Percentiles rank a stretch among this genome's conserved stretches.
Evolutionary conservation across 2,113 vertebrate species (phyloP).

Genomic region (Rhombomys opimus): DNA sequence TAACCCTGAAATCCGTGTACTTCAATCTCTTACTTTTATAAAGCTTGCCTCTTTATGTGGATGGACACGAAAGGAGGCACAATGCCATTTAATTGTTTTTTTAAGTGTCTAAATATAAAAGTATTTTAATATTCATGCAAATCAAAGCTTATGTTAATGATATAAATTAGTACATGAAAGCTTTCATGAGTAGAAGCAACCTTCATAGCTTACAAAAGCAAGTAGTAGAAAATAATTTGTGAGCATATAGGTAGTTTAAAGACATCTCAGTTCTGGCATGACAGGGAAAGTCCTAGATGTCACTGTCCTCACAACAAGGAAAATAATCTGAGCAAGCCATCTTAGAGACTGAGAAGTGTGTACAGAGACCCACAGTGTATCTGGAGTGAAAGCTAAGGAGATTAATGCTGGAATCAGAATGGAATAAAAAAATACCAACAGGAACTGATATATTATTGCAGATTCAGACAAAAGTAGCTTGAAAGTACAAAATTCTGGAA

Average conservation of each 20-base stretch:
- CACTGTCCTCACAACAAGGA: not conserved
- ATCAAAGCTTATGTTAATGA: not conserved
- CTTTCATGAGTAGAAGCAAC: not conserved
- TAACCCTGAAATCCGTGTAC: not conserved
- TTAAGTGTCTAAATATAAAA: not conserved
- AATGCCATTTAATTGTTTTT: not conserved
- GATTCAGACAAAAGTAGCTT: not conserved
- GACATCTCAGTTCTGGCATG: not conserved
- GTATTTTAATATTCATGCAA: not conserved
- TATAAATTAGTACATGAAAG: not conserved
- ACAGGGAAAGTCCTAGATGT: not conserved
- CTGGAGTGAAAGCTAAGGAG: not conserved
- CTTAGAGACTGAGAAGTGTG: not conserved
- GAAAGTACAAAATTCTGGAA: not conserved
- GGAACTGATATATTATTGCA: not conserved
- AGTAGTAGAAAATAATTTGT: not conserved
- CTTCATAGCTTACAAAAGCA: constrained; percentile 19
- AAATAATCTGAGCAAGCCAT: not conserved
- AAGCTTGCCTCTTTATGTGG: not conserved
- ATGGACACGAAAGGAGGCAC: not conserved
- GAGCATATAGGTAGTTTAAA: not conserved
- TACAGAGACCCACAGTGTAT: not conserved
- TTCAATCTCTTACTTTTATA: not conserved
- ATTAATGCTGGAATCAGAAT: not conserved
- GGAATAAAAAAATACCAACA: too few relatives aligned